These are phyloP conservation scores for Xenus cinereus DNA, from an alignment of 2,113 vertebrate species.

Conservation along the genomic window DNA sequence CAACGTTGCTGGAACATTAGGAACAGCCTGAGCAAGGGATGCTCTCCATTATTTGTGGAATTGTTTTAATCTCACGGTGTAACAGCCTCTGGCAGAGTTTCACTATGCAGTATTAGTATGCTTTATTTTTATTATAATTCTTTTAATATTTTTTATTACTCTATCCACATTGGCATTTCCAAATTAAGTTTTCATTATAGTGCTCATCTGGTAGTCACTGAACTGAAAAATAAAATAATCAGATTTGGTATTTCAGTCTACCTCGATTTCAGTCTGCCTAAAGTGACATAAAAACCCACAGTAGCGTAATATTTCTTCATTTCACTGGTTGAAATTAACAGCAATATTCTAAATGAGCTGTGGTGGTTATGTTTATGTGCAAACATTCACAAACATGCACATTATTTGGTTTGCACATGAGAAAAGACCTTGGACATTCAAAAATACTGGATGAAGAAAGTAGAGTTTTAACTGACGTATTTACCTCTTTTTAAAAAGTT, in stretches of 20 bases:
- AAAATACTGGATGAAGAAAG: background rate
- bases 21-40: background rate
- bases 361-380: background rate
- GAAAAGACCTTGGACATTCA: background rate
- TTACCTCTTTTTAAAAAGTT: background rate
- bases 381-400: background rate
- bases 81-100: background rate
- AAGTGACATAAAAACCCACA: background rate
- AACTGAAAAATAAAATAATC: background rate
- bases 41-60: background rate
- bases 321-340: background rate
- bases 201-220: background rate
- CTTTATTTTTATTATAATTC: background rate
- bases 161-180: background rate
- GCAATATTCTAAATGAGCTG: background rate
- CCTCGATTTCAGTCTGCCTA: background rate
- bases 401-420: background rate
- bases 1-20: background rate
- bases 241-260: background rate
- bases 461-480: background rate
- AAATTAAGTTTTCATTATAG: background rate
- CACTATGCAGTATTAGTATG: background rate
- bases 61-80: rapidly evolving
- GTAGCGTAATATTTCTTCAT: background rate
- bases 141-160: background rate